Conservation (phyloP, 1,140 invertebrate genomes). For the Microplitis mediator region DNA sequence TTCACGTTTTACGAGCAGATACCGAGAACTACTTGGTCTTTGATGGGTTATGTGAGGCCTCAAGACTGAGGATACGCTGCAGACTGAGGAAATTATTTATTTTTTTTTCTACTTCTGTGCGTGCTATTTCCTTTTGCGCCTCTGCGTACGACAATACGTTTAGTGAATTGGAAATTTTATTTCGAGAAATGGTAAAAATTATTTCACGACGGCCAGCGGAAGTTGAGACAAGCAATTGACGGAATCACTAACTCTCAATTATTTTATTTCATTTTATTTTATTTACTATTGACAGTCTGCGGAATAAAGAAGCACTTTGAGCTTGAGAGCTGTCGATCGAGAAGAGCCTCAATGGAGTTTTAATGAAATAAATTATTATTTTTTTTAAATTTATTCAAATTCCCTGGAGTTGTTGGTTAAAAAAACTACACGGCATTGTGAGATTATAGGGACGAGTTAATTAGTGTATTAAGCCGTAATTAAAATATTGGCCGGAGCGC, state of each 20-base stretch:
- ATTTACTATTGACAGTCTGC: conserved; percentile 15
- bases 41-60: too few relatives aligned
- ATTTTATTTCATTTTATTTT: background rate
- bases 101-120: conserved; percentile 10
- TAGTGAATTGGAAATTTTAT: background rate
- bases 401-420: too few relatives aligned
- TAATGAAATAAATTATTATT: too few relatives aligned
- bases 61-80: background rate
- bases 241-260: background rate
- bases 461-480: conserved; percentile 60
- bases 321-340: too few relatives aligned
- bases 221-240: background rate
- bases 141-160: conserved; percentile 2
- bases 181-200: too few relatives aligned
- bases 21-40: background rate
- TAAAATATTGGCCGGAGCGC: conserved; percentile 49
- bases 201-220: conserved; percentile 1
- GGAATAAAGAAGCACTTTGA: too few relatives aligned
- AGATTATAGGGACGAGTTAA: conserved; percentile 35
- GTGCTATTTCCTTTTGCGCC: conserved; percentile 25
- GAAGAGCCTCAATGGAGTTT: too few relatives aligned
- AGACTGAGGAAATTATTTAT: too few relatives aligned
- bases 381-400: too few relatives aligned
- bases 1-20: conserved; percentile 30
- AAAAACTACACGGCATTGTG: too few relatives aligned